A percentile compares a stretch with the other conserved stretches of the same genome.
These are phyloP conservation scores for Thecocarcelia acutangulata DNA, from an alignment of 2,888 invertebrate genomes.

Conservation along the genomic window DNA sequence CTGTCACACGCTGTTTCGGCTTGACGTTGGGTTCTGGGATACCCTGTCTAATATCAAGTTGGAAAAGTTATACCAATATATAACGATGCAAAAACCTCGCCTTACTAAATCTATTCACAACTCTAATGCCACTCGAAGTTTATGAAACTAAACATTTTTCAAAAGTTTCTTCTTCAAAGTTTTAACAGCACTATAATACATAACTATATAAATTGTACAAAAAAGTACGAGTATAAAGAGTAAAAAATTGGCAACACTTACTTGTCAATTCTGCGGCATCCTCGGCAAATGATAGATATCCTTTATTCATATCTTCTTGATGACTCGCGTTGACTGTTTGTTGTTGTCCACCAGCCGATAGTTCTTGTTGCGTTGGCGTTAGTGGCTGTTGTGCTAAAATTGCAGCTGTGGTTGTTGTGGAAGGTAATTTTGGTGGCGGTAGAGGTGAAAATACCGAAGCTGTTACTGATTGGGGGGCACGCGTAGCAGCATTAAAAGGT, in stretches of 20 bases:
- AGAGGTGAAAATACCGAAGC: constrained; percentile 76
- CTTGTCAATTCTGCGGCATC: constrained; percentile 92
- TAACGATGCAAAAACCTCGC: no score
- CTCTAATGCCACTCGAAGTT: no score
- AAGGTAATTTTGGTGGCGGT: constrained; percentile 69
- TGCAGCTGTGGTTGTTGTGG: constrained; percentile 66
- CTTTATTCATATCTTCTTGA: constrained; percentile 96
- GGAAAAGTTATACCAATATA: no score
- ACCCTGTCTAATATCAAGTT: no score
- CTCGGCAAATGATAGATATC: constrained; percentile 93
- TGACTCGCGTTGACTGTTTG: constrained; percentile 82
- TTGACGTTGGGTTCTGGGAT: no score
- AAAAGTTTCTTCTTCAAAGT: neutral
- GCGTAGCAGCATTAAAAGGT: constrained; percentile 70
- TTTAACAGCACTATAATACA: constrained; percentile 9
- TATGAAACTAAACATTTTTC: no score
- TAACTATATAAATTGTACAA: no score
- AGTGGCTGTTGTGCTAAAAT: constrained; percentile 70
- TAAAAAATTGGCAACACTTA: constrained; percentile 83
- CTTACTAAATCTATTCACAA: no score
- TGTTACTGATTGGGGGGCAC: constrained; percentile 75
- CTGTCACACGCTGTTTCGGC: no score
- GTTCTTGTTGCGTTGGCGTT: constrained; percentile 63
- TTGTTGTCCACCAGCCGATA: constrained; percentile 66
- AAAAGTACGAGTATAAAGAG: neutral